Conservation (phyloP, 2,113 vertebrate species). For the Hydropotes inermis region DNA sequence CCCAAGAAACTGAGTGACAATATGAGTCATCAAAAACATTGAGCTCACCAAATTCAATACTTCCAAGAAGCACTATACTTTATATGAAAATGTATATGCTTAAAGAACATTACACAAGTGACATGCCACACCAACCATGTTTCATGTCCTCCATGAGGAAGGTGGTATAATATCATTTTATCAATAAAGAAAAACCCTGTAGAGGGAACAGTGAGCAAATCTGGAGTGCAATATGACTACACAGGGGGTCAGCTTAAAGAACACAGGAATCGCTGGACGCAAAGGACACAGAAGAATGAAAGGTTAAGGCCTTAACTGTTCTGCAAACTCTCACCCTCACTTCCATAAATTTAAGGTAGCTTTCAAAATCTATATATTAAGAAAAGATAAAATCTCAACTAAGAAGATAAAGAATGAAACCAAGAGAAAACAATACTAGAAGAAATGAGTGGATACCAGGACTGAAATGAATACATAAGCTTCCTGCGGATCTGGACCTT, state of each 20-base stretch:
- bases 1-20: constrained; percentile 51
- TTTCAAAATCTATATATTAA: neutral
- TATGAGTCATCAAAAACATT: constrained; percentile 62
- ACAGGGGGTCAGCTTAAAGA: neutral
- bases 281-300: neutral
- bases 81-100: constrained; percentile 49
- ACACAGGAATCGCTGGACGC: neutral
- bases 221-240: neutral
- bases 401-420: neutral
- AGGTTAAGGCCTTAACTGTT: neutral
- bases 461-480: neutral
- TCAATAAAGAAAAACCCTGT: neutral
- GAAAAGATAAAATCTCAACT: neutral
- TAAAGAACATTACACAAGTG: neutral
- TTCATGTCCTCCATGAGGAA: constrained; percentile 1
- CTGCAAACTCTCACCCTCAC: neutral
- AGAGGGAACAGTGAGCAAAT: neutral
- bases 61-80: constrained; percentile 46
- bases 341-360: neutral
- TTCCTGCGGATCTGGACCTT: neutral
- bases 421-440: neutral
- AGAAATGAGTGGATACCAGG: neutral
- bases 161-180: neutral
- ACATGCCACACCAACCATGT: neutral
- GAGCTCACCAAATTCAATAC: constrained; percentile 45